Evolutionary conservation across 1,140 invertebrate genomes (phyloP).

Genomic region (Chrysopa pallens): DNA sequence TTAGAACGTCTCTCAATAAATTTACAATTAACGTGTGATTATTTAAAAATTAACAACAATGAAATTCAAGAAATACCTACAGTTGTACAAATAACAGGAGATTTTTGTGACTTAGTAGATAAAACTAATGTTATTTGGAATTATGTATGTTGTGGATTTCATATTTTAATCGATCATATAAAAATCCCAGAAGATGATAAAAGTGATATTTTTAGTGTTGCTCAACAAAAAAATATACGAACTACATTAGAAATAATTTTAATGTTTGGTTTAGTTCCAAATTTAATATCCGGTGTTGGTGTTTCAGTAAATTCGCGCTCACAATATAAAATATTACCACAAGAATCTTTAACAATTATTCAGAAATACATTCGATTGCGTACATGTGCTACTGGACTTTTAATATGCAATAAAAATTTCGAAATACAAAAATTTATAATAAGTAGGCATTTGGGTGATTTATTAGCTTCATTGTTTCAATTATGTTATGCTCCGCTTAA

Average conservation of each 20-base stretch:
- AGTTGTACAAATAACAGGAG: not conserved
- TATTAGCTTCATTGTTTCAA: constrained; percentile 50
- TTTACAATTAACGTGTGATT: not conserved
- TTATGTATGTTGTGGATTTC: constrained; percentile 20
- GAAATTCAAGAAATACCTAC: not conserved
- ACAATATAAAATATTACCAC: constrained; percentile 9
- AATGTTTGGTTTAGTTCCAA: constrained; percentile 41
- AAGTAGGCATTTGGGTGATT: constrained; percentile 26
- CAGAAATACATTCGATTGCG: constrained; percentile 15
- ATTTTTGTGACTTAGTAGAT: constrained; percentile 5
- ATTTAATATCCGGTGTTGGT: constrained; percentile 44
- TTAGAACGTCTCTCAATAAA: not conserved
- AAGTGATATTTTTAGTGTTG: constrained; percentile 33
- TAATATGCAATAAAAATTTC: not conserved
- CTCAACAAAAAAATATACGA: constrained; percentile 32
- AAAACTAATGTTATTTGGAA: constrained; percentile 11
- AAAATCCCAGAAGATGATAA: constrained; percentile 16
- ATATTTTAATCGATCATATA: constrained; percentile 20
- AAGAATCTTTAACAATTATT: constrained; percentile 15
- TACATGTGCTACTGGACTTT: constrained; percentile 17
- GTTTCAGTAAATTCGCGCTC: constrained; percentile 27
- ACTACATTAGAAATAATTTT: constrained; percentile 35
- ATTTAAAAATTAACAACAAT: not conserved
- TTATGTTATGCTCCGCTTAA: constrained; percentile 42
- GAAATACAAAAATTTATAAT: constrained; percentile 22